Percentiles rank a stretch among this genome's conserved stretches.
phyloP scores from a whole-genome alignment of 2,888 invertebrate genomes.

The Acleris cristana region DNA sequence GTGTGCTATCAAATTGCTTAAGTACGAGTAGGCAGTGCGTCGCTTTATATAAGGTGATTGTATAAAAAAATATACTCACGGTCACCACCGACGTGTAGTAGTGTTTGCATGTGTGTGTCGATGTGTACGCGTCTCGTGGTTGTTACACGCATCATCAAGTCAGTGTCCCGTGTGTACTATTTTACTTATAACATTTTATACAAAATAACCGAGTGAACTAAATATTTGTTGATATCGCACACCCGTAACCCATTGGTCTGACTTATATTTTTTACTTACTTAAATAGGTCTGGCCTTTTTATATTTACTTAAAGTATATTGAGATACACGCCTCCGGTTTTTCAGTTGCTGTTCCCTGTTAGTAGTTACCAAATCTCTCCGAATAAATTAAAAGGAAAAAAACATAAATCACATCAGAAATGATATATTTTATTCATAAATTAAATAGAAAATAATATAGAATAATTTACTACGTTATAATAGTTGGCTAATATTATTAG shows the following conservation, averaged over 20 bases:
- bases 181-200: slow-evolving; percentile 22
- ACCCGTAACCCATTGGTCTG: background rate
- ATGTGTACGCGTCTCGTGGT: slow-evolving; percentile 69
- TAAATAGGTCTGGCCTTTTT: background rate
- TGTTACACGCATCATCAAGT: slow-evolving; percentile 10
- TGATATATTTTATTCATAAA: slow-evolving; percentile 57
- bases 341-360: background rate
- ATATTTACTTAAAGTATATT: slow-evolving; percentile 60
- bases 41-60: slow-evolving; percentile 49
- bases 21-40: slow-evolving; percentile 56
- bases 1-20: slow-evolving; percentile 39
- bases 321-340: slow-evolving; percentile 38
- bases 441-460: slow-evolving; percentile 54
- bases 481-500: slow-evolving; percentile 37
- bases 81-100: slow-evolving; percentile 62
- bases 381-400: slow-evolving; percentile 42
- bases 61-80: slow-evolving; percentile 70
- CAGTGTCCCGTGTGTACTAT: background rate
- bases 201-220: slow-evolving; percentile 4
- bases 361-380: slow-evolving; percentile 18
- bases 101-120: slow-evolving; percentile 58
- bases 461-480: slow-evolving; percentile 49
- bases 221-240: background rate
- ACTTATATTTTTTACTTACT: slow-evolving; percentile 10
- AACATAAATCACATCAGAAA: slow-evolving; percentile 51